Percentiles rank a stretch among this genome's conserved stretches.
Evolutionary conservation across 1,140 invertebrate species (phyloP).

Genomic region (Nephila pilipes): DNA sequence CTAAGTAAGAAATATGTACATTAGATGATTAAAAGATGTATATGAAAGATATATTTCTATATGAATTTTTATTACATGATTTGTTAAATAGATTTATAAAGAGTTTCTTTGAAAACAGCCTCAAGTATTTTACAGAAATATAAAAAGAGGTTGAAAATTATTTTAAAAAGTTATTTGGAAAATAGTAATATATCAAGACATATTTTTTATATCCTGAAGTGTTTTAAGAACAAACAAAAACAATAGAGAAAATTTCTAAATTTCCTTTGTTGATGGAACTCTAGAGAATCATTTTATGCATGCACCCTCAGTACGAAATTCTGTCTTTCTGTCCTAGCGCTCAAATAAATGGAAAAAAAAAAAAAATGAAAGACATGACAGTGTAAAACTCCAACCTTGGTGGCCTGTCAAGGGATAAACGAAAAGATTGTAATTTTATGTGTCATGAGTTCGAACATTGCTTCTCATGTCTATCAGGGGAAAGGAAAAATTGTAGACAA

Average conservation of each 20-base stretch:
- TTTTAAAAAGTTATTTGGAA: no score
- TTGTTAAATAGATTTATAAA: no score
- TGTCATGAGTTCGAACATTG: slow-evolving; percentile 32
- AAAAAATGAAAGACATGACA: slow-evolving; percentile 35
- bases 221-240: no score
- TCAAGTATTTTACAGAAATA: no score
- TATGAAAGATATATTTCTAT: no score
- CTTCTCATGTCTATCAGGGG: not conserved
- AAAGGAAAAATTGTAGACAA: not conserved
- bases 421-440: slow-evolving; percentile 34
- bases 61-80: no score
- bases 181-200: no score
- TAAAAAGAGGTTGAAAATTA: no score
- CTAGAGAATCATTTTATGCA: slow-evolving; percentile 1
- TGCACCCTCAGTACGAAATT: not conserved
- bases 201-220: no score
- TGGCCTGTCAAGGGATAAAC: slow-evolving; percentile 28
- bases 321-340: not conserved
- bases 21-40: no score
- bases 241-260: slow-evolving; percentile 10
- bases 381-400: not conserved
- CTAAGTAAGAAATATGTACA: no score
- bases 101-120: no score
- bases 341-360: not conserved
- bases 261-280: slow-evolving; percentile 20